A percentile compares a stretch with the other conserved stretches of the same genome.
phyloP scores from a whole-genome alignment of 2,113 vertebrate genomes.

The Ochotona princeps region DNA sequence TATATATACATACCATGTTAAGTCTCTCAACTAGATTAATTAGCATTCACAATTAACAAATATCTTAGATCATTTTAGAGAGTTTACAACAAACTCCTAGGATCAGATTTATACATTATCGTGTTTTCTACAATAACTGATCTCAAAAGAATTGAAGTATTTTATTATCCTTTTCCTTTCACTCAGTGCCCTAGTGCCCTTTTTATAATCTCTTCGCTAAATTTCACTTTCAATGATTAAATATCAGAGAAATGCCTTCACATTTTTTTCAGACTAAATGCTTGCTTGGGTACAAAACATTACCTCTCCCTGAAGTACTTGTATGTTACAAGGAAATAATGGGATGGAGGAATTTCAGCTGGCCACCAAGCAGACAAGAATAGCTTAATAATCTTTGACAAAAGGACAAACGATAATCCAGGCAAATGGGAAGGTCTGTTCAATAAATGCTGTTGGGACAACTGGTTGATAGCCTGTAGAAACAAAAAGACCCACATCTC shows the following conservation, averaged over 20 bases:
- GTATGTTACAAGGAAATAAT: slow-evolving; percentile 5
- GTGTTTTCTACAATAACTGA: slow-evolving; percentile 2
- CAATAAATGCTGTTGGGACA: too few species aligned
- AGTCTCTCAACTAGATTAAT: slow-evolving; percentile 62
- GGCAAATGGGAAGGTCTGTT: too few species aligned
- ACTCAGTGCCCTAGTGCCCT: background rate
- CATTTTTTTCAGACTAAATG: background rate
- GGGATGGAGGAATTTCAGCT: background rate
- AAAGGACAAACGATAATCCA: too few species aligned
- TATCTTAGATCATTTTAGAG: slow-evolving; percentile 73
- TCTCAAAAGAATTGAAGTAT: background rate
- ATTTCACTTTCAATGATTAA: slow-evolving; percentile 38
- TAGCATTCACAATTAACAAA: slow-evolving; percentile 74
- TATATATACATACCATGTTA: slow-evolving; percentile 36
- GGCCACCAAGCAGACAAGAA: slow-evolving; percentile 1
- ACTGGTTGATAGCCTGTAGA: too few species aligned
- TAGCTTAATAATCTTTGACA: background rate
- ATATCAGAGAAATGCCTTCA: slow-evolving; percentile 36
- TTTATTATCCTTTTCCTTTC: background rate
- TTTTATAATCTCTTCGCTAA: background rate
- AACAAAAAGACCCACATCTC: too few species aligned
- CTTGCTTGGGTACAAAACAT: background rate
- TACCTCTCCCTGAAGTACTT: background rate
- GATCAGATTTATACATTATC: background rate
- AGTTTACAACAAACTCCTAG: slow-evolving; percentile 70